Evolutionary conservation across 1,140 invertebrate species (phyloP).

Genomic region (Bicyclus anynana): DNA sequence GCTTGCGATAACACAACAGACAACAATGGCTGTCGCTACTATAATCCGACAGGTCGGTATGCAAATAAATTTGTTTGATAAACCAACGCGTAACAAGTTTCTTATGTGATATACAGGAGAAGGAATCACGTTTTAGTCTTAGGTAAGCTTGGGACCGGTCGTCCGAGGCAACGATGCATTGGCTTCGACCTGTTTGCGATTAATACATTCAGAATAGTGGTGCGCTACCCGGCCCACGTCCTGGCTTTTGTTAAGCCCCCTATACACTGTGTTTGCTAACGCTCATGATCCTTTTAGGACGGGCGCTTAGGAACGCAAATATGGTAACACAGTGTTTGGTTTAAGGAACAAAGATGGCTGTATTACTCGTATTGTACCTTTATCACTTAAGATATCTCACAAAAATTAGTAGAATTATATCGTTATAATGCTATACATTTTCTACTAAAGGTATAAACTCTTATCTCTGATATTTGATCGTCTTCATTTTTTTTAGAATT

Average conservation of each 20-base stretch:
- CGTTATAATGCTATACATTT: no score
- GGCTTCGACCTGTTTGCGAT: conserved; percentile 1
- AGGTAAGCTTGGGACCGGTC: conserved; percentile 11
- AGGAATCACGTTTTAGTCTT: conserved; percentile 8
- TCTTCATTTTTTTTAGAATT: no score
- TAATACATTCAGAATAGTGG: conserved; percentile 2
- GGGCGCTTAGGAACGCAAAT: not conserved
- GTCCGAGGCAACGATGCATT: conserved; percentile 1
- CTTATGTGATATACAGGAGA: conserved; percentile 9
- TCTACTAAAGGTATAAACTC: no score
- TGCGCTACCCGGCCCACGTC: not conserved
- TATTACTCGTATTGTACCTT: no score
- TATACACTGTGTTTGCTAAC: not conserved
- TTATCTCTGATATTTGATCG: no score
- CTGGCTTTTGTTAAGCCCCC: not conserved
- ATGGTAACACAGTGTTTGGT: not conserved
- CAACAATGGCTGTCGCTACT: not conserved
- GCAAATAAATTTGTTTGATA: not conserved
- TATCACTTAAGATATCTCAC: no score
- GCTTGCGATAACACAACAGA: not conserved
- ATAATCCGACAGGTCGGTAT: not conserved
- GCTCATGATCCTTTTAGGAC: not conserved
- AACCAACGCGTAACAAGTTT: conserved; percentile 25
- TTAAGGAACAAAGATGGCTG: not conserved
- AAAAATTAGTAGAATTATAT: no score